phyloP scores from a whole-genome alignment of 2,113 vertebrate species.

The Sus scrofa region T2T-Sscrofa CM000830.6:33417001-33417500 shows the following conservation, averaged over 20 bases:
- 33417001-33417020: no score
- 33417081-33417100: no score
- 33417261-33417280: constrained; percentile 43
- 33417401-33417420: constrained; percentile 70
- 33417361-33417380: constrained; percentile 63
- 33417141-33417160: no score
- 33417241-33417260: constrained; percentile 18
- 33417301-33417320: constrained; percentile 33
- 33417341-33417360: constrained; percentile 67
- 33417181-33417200: background rate
- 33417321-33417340: constrained; percentile 32
- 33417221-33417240: constrained; percentile 34
- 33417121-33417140: no score
- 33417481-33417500: constrained; percentile 31
- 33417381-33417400: constrained; percentile 52
- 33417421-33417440: constrained; percentile 68
- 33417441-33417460: constrained; percentile 52
- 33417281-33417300: constrained; percentile 56
- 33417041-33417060: no score
- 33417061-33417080: no score
- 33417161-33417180: no score
- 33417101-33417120: no score
- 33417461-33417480: constrained; percentile 53
- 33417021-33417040: no score
- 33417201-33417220: constrained; percentile 15